Percentiles rank a stretch among this genome's conserved stretches.
These are phyloP conservation scores for Oryzias woworae DNA, from an alignment of 2,113 vertebrate genomes.

Conservation along the genomic window DNA sequence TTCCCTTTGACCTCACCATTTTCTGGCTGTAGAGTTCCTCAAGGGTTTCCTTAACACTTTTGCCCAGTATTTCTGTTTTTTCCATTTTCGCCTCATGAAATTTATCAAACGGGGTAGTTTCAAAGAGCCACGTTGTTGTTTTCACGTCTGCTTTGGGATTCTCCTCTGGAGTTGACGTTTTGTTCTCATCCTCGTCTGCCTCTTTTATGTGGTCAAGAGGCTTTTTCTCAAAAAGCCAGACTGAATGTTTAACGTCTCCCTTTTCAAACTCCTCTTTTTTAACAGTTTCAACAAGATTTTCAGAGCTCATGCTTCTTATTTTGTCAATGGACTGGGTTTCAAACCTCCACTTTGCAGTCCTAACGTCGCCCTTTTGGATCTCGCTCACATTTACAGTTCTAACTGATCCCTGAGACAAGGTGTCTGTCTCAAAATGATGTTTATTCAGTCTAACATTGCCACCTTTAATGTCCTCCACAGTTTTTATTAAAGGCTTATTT, in stretches of 20 bases:
- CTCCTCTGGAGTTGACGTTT: constrained; percentile 70
- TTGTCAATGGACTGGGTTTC: constrained; percentile 88
- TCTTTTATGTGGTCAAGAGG: constrained; percentile 85
- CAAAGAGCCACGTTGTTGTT: constrained; percentile 90
- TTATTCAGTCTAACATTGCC: constrained; percentile 84
- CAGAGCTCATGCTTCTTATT: constrained; percentile 82
- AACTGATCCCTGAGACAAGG: constrained; percentile 64
- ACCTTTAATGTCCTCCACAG: constrained; percentile 81
- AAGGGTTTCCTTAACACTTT: constrained; percentile 88
- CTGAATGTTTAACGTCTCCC: constrained; percentile 87
- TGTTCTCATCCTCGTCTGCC: constrained; percentile 64
- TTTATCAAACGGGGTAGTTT: constrained; percentile 87
- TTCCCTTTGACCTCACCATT: constrained; percentile 85
- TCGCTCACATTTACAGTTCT: constrained; percentile 88
- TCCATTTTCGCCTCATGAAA: constrained; percentile 83
- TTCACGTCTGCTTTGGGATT: constrained; percentile 87
- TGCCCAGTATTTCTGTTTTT: constrained; percentile 85
- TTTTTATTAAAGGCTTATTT: constrained; percentile 70
- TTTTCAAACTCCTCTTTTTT: constrained; percentile 82
- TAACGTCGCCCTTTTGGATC: constrained; percentile 88
- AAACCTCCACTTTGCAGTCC: constrained; percentile 89
- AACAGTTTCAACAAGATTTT: constrained; percentile 82
- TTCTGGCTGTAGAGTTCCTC: constrained; percentile 84
- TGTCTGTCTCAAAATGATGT: constrained; percentile 83
- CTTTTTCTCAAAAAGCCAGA: constrained; percentile 93